Base-by-base conservation (phyloP, 2,113 vertebrate species). In the Hydrochoerus hydrochaeris region DNA sequence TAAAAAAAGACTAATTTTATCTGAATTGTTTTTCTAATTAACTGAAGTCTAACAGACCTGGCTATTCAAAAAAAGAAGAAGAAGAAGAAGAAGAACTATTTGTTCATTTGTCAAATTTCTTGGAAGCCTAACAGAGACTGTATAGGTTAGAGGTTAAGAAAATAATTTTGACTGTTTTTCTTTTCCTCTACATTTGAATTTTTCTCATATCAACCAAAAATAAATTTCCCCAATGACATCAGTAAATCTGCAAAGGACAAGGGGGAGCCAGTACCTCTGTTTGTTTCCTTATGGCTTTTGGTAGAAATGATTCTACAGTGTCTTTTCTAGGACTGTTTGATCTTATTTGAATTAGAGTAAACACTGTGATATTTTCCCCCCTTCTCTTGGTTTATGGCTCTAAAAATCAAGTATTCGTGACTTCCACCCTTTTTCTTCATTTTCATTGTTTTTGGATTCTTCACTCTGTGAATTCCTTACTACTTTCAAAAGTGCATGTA, bases 1-100 rank as follows among this genome's bases (percentile, higher is more conserved):
- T 96, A 93, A 98, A 97, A 97, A 97, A 97, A 97, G 98, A 94
- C 96, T 98, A 98, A 98, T 99, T 98, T 95, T 97, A 97, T 98
- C 95, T 98, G 97, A 95, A 98, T 98, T 98, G 98, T 98, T 98
- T 92, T 97, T 94, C 97, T 98, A 95, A 97, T 91, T 98, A 97
- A 98, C 97, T 94, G 49, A 98, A 98, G 91, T 96, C 63, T 80
- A 98, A 97, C 90, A 97, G 58, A 77, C 88, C 41, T 94, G 82
- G 88, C 91, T 98, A 90, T 98, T 98, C 97, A 97, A 92, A 73
- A 93, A 96, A 16, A 58, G 8, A 17, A n/a, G n/a, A n/a, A n/a
- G n/a, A n/a, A n/a, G n/a, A 73, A 93, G 95, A 16, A 58, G 8
- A 17, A 3, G 62, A 19, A 92, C 30, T 89, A 81, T 63, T 97